These are phyloP conservation scores for Eupithecia dodoneata DNA, from an alignment of 2,888 invertebrate genomes.

Conservation along the genomic window DNA sequence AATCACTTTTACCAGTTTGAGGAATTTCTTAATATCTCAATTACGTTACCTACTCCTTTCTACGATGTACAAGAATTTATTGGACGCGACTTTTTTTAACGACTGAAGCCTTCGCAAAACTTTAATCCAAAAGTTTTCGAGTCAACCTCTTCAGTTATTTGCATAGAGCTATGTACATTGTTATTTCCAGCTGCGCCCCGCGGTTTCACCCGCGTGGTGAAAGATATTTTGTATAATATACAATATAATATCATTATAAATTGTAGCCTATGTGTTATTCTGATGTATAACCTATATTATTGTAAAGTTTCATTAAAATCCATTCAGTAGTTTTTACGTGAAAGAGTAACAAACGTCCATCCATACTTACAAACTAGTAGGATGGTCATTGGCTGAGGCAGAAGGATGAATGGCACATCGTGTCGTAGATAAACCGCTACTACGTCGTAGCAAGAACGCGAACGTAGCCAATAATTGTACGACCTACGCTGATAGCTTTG, in stretches of 20 bases:
- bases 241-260: too few species aligned
- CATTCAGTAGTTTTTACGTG: too few species aligned
- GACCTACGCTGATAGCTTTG: slow-evolving; percentile 5
- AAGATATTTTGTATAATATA: too few species aligned
- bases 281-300: too few species aligned
- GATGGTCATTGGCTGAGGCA: too few species aligned
- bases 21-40: slow-evolving; percentile 36
- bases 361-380: too few species aligned
- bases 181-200: not conserved
- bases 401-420: not conserved
- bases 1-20: slow-evolving; percentile 52
- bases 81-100: slow-evolving; percentile 11
- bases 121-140: not conserved
- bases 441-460: not conserved
- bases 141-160: not conserved
- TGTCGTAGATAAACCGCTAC: not conserved
- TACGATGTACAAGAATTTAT: slow-evolving; percentile 1
- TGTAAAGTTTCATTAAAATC: too few species aligned
- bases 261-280: too few species aligned
- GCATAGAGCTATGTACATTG: not conserved
- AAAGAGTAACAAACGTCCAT: too few species aligned
- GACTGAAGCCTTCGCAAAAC: not conserved
- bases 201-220: too few species aligned
- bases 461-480: not conserved
- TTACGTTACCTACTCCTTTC: slow-evolving; percentile 13